Evolutionary conservation across 1,140 invertebrate genomes (phyloP), one percentile per base, ranked within the genome.

Genomic region (Drosophila nigrodunni): DNA sequence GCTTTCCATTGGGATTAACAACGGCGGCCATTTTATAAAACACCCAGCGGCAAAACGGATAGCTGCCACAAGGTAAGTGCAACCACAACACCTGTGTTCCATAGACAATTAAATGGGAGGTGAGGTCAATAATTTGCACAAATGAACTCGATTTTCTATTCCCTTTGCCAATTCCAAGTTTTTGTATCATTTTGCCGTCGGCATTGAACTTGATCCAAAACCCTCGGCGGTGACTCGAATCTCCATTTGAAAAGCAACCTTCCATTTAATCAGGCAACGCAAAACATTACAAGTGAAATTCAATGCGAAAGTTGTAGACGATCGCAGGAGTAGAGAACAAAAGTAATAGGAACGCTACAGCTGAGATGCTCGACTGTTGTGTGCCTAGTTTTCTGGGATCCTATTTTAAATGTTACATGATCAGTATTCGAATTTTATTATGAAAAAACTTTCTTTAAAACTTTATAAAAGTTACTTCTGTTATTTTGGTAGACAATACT

Each of bases 31-130:
- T 85, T 90, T 68, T 77, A 71, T 70, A 52, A 73, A 69, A 60
- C 15, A 74, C 74, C 73, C 86, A 82, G 86, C 88, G 88, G 82
- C 88, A 91, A 83, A 91, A 87, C 88, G 88, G 88, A 91, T 90
- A 88, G 83, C 83, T 91, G 78, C 79, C 74, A 30, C 65, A 70
- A 90, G 88, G 88, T 90, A 69, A 86, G 85, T 86, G 41, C 41
- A 43, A 43, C 41, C 25, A 30, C 25, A 30, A 30, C 25, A 30
- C 25, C 25, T 30, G 25, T 30, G 3, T 5, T 2, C 25, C 25
- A 3, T 30, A 30, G 25, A 30, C 25, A 30, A 30, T 30, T 30
- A 30, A 2, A 30, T 3, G 25, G 25, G 25, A 5, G 25, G 25
- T 30, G 25, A 39, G n/a, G 8, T 7, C 46, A 5, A 47, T 18